Evolutionary conservation across 2,888 invertebrate genomes (phyloP).

Genomic region (Rutpela maculata): DNA sequence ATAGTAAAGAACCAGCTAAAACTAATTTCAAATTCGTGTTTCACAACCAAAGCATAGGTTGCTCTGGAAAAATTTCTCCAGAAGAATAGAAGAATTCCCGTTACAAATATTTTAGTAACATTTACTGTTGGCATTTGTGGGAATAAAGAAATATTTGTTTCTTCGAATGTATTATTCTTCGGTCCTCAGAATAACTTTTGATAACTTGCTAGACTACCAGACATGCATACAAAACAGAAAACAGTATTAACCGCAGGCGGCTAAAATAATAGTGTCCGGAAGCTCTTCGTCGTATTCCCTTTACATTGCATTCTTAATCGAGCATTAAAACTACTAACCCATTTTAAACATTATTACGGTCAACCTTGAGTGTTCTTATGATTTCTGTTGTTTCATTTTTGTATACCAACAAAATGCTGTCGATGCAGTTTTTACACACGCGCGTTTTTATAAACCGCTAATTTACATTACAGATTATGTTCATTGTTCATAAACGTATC

Average conservation of each 20-base stretch:
- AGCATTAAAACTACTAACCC: conserved; percentile 17
- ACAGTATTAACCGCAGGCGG: conserved; percentile 1
- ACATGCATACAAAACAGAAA: conserved; percentile 2
- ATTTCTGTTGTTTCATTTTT: conserved; percentile 15
- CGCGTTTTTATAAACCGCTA: not conserved
- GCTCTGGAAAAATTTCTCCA: too few relatives aligned
- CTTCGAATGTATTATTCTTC: not conserved
- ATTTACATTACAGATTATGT: conserved; percentile 18
- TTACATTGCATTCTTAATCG: not conserved
- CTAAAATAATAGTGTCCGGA: conserved; percentile 8
- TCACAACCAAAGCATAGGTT: too few relatives aligned
- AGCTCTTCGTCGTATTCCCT: not conserved
- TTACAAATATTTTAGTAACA: not conserved
- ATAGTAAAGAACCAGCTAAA: too few relatives aligned
- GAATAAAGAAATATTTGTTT: not conserved
- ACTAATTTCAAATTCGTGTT: too few relatives aligned
- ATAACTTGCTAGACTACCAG: not conserved
- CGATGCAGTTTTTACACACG: conserved; percentile 13
- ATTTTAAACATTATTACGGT: conserved; percentile 10
- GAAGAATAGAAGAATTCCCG: too few relatives aligned
- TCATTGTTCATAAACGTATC: not conserved
- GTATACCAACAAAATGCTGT: conserved; percentile 16
- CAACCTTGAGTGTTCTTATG: not conserved
- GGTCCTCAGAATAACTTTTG: not conserved
- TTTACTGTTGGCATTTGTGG: not conserved